A percentile compares a stretch with the other conserved stretches of the same genome.
Evolutionary conservation across 2,888 invertebrate species (phyloP).

Genomic region (Idaea straminata): DNA sequence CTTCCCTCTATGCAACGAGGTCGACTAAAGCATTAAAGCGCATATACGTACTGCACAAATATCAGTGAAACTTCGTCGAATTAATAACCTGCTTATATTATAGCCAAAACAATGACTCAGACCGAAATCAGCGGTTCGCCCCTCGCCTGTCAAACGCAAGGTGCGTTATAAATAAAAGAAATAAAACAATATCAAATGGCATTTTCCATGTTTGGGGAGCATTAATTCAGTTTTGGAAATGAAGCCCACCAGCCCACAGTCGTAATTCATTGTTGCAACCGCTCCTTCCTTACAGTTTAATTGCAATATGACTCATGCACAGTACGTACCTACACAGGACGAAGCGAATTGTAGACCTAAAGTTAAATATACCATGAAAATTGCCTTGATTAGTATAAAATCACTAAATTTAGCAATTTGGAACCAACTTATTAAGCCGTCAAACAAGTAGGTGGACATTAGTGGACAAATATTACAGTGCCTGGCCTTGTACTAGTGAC

Average conservation of each 20-base stretch:
- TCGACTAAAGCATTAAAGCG: slow-evolving; percentile 17
- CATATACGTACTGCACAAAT: slow-evolving; percentile 25
- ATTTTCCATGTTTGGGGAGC: slow-evolving; percentile 48
- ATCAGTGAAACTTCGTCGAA: slow-evolving; percentile 7
- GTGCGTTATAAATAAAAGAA: slow-evolving; percentile 41
- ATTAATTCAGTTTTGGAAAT: slow-evolving; percentile 54
- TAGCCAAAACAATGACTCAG: slow-evolving; percentile 17
- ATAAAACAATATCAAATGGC: slow-evolving; percentile 44
- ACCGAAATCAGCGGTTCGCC: slow-evolving; percentile 27
- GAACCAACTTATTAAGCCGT: neutral
- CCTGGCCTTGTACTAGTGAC: neutral
- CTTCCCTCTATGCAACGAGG: slow-evolving; percentile 39
- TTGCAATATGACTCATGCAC: slow-evolving; percentile 29
- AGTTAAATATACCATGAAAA: neutral
- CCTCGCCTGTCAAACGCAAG: slow-evolving; percentile 31
- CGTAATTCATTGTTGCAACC: slow-evolving; percentile 43
- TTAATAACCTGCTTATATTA: slow-evolving; percentile 25
- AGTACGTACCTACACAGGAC: slow-evolving; percentile 6
- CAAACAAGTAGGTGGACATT: neutral
- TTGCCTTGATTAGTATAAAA: neutral
- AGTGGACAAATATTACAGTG: neutral
- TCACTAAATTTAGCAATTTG: neutral
- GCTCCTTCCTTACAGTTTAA: slow-evolving; percentile 37
- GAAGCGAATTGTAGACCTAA: neutral
- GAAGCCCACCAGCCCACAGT: slow-evolving; percentile 36